Base-by-base conservation (phyloP, 2,888 invertebrate genomes). In the Eristalis arbustorum region DNA sequence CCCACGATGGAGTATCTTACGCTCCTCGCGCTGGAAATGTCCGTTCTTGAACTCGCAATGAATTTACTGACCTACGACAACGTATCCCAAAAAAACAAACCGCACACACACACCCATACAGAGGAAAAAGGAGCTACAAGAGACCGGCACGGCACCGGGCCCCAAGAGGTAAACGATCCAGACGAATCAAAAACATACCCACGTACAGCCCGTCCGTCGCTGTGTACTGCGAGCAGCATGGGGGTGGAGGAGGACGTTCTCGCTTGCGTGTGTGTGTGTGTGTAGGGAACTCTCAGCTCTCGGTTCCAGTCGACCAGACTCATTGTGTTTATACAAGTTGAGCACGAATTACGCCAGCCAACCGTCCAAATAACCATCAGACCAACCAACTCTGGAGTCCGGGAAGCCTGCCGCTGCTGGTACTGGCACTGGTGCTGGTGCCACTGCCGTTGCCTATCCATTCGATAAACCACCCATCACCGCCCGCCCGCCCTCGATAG, bases 51-150 rank as follows among this genome's bases (percentile, higher is more conserved):
- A 87, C 87, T 75, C 87, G 63, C 71, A 78, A 83, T 83, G 87
- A 87, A 83, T 87, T 87, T 83, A 87, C 87, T 87, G 87, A 87
- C 87, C 87, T 87, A 87, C 75, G 87, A 83, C 87, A 87, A 87
- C 78, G 83, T 87, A 42, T 71, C 87, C 37, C 4, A 74, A 83
- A 87, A 85, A 85, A 74, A 66, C 68, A 71, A 69, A 57, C n/a
- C n/a, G n/a, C 71, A 57, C 49, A 40, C 40, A 56, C 40, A 22
- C 37, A 37, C 22, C 13, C 34, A 34, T 23, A 37, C 25, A 10
- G 18, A 25, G 22, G 18, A 31, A 62, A 42, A 63, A 64, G 57
- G 76, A 82, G 67, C 66, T 66, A 77, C 83, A 77, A 80, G 76
- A 75, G 83, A 78, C 78, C 83, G 71, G 76, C 80, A 80, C 83